Evolutionary conservation across 2,797 vertebrate genomes (phyloP), one percentile per base, ranked within the genome.

Genomic region (Leuciscus waleckii): DNA sequence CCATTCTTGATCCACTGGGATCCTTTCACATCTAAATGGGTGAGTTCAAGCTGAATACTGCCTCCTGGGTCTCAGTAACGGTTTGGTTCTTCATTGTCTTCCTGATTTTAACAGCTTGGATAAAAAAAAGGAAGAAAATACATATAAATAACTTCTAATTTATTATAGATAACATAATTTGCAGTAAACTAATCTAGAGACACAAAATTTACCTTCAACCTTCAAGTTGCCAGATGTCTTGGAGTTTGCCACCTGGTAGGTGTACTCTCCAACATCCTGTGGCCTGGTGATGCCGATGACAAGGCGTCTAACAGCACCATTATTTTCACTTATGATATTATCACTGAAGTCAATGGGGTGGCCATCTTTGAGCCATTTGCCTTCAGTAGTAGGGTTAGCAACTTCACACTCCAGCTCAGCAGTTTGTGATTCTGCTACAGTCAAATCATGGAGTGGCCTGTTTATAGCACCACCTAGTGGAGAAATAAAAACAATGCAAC

Each of bases 231-330:
- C 98, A 5, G 96, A 96, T 75, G 98, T 99, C 92, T 97, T 99
- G 65, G 98, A 99, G 91, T 95, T 97, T 90, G 97, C 97, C 91
- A 99, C 97, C 94, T 98, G 96, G 88, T 98, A 99, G 83, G 96
- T 98, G 46, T 99, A 99, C 92, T 99, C 98, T 68, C 96, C 98
- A 7, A 97, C 91, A 80, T 99, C 98, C 84, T 98, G 97, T 10
- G 98, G 90, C 90, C 96, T 97, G 6, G 97, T 95, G 4, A 95
- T 95, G 84, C 92, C 86, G 61, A 99, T 96, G 81, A 96, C 76
- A 67, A 99, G 97, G n/a, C 95, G 96, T 85, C 98, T 95, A 87
- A 96, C 93, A 17, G 94, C 92, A 16, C 96, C 97, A 0, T 95
- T 92, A 37, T 95, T 93, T 90, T 97, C 95, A 63, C 95, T 94